phyloP scores from a whole-genome alignment of 2,888 invertebrate species.

The Hemicrepidius hirtus region DNA sequence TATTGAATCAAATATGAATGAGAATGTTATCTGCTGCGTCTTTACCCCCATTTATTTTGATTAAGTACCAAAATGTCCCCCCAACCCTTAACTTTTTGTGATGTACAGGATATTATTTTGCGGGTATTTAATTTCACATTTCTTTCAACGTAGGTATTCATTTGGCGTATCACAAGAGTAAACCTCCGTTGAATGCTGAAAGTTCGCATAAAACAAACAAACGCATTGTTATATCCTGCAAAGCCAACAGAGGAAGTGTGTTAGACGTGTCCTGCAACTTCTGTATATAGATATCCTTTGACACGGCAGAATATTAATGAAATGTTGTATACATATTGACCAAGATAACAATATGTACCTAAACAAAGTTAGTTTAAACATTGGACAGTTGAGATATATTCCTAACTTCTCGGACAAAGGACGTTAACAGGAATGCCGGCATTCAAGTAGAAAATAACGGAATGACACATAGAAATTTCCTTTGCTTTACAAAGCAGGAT shows the following conservation, averaged over 20 bases:
- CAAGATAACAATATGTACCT: conserved; percentile 56
- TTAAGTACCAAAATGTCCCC: conserved; percentile 19
- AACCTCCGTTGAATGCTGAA: conserved; percentile 27
- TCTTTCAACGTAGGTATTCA: not conserved
- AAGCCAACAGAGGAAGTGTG: conserved; percentile 46
- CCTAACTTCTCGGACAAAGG: conserved; percentile 55
- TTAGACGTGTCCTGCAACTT: conserved; percentile 50
- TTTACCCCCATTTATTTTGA: conserved; percentile 30
- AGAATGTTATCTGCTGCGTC: conserved; percentile 33
- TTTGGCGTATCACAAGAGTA: conserved; percentile 10
- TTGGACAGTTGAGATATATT: conserved; percentile 55
- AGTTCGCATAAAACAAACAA: conserved; percentile 43
- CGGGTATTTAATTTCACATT: not conserved
- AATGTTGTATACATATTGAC: conserved; percentile 61
- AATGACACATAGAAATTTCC: conserved; percentile 27
- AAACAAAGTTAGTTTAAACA: conserved; percentile 61
- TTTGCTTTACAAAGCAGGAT: not conserved
- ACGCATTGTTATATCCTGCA: conserved; percentile 40
- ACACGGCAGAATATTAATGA: conserved; percentile 61
- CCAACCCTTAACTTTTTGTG: not conserved
- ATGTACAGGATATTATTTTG: not conserved
- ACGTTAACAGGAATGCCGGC: conserved; percentile 21
- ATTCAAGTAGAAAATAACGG: conserved; percentile 23
- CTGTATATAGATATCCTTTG: conserved; percentile 58
- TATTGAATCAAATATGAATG: conserved; percentile 38